A percentile compares a stretch with the other conserved stretches of the same genome.
Evolutionary conservation across 2,113 vertebrate genomes (phyloP).

Genomic region (Bothrops jararaca): DNA sequence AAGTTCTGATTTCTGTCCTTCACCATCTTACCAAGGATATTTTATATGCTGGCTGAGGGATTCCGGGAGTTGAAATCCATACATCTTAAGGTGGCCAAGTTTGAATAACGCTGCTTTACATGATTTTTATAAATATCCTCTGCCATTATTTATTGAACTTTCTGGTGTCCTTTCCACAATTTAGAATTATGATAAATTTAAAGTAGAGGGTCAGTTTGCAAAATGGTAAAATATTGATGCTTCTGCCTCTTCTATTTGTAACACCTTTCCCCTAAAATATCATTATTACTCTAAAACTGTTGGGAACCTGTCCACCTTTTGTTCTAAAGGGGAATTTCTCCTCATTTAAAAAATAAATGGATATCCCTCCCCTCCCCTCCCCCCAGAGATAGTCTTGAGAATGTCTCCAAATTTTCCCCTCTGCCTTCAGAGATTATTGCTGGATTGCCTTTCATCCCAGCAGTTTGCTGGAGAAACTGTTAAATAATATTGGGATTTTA

Average conservation of each 20-base stretch:
- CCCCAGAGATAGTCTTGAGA: not conserved
- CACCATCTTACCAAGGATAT: not conserved
- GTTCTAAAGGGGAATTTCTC: not conserved
- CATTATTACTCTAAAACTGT: not conserved
- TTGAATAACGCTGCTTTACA: not conserved
- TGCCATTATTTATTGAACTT: not conserved
- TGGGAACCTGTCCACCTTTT: not conserved
- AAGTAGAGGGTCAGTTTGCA: not conserved
- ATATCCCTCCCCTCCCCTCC: no score
- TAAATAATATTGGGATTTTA: not conserved
- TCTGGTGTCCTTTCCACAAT: not conserved
- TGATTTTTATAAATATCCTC: not conserved
- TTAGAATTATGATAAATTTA: not conserved
- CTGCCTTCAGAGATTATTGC: not conserved
- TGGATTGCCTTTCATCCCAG: not conserved
- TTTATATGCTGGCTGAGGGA: not conserved
- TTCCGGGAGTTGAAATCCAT: not conserved
- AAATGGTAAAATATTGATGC: not conserved
- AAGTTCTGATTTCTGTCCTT: not conserved
- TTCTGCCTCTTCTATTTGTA: not conserved
- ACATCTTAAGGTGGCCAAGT: not conserved
- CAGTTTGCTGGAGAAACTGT: not conserved
- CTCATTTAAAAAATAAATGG: not conserved
- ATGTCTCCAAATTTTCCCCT: not conserved
- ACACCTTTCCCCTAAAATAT: not conserved